phyloP scores from a whole-genome alignment of 2,888 invertebrate genomes.

The Andrena bucephala region DNA sequence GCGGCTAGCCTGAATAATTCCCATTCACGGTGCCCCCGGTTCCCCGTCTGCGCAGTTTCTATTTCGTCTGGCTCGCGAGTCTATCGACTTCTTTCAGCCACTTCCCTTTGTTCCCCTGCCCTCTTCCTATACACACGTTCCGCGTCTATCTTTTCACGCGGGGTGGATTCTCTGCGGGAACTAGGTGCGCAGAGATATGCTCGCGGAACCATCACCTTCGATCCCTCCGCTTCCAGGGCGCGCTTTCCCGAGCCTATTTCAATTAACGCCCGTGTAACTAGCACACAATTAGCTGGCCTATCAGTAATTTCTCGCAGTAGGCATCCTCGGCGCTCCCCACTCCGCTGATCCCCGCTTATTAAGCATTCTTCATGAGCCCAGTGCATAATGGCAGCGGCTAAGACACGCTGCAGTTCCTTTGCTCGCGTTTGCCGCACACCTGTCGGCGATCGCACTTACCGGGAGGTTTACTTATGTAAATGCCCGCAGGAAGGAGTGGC shows the following conservation, averaged over 20 bases:
- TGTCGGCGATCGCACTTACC: constrained; percentile 59
- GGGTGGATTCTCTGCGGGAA: constrained; percentile 17
- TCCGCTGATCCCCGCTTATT: constrained; percentile 17
- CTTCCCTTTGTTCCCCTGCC: constrained; percentile 55
- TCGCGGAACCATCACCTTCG: constrained; percentile 18
- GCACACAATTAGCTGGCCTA: not conserved
- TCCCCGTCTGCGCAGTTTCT: constrained; percentile 51
- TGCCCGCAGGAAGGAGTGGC: constrained; percentile 43
- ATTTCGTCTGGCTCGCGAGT: constrained; percentile 43
- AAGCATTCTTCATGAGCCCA: constrained; percentile 1
- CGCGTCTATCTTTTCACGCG: constrained; percentile 19
- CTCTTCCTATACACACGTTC: constrained; percentile 12
- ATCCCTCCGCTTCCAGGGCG: not conserved
- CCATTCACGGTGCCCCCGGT: constrained; percentile 61
- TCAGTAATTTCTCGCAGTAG: not conserved
- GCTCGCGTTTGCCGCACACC: constrained; percentile 59
- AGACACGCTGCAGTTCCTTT: not conserved
- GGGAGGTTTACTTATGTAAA: constrained; percentile 73
- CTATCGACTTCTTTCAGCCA: constrained; percentile 52
- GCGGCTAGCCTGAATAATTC: constrained; percentile 64
- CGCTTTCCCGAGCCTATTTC: not conserved
- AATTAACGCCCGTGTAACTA: too few relatives aligned
- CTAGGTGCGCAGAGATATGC: not conserved
- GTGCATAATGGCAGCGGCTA: not conserved
- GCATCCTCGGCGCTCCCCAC: not conserved